Evolutionary conservation across 2,888 invertebrate species (phyloP).

Genomic region (Chloroclysta siterata): DNA sequence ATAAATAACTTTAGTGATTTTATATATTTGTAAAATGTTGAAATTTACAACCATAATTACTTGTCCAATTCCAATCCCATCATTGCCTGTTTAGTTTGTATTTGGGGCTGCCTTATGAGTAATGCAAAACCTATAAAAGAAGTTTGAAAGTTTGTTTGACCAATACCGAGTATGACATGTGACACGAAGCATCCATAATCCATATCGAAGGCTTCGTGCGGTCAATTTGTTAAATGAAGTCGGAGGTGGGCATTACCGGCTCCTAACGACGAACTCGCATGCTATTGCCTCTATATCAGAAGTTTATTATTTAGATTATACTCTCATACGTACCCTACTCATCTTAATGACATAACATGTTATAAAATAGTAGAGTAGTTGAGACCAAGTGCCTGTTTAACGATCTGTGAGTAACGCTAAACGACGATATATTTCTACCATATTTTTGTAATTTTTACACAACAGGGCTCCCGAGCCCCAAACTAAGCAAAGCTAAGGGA

Average conservation of each 20-base stretch:
- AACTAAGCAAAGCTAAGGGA: too few relatives aligned
- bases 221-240: conserved; percentile 77
- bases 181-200: conserved; percentile 22
- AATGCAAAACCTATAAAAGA: conserved; percentile 11
- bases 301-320: conserved; percentile 59
- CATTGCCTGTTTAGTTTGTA: neutral
- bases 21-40: too few relatives aligned
- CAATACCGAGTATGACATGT: conserved; percentile 34
- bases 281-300: conserved; percentile 55
- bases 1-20: too few relatives aligned
- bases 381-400: too few relatives aligned
- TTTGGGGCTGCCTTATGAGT: neutral
- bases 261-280: conserved; percentile 74
- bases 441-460: too few relatives aligned
- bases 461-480: too few relatives aligned
- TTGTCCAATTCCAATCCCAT: too few relatives aligned
- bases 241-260: conserved; percentile 64
- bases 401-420: too few relatives aligned
- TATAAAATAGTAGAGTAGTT: too few relatives aligned
- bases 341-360: conserved; percentile 22
- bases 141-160: conserved; percentile 6
- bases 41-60: too few relatives aligned
- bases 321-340: conserved; percentile 36
- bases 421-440: too few relatives aligned
- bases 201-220: conserved; percentile 35